Evolutionary conservation across 2,888 invertebrate genomes (phyloP).

Genomic region (Sphinx pinastri): DNA sequence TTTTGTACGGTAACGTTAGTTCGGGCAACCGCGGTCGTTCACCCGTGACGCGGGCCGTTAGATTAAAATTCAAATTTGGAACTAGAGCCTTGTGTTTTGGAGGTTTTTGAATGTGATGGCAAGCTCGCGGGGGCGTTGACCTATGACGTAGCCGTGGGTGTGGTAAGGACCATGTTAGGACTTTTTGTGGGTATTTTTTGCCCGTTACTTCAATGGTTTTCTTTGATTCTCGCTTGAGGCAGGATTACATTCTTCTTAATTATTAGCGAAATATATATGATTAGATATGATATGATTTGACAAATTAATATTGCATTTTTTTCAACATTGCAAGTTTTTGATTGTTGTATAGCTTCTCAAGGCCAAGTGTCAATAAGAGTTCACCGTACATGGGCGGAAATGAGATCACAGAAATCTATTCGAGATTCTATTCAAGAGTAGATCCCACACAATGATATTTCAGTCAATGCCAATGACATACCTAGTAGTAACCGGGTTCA

Average conservation of each 20-base stretch:
- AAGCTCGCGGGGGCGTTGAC: slow-evolving; percentile 37
- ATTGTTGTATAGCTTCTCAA: too few relatives aligned
- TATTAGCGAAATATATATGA: too few relatives aligned
- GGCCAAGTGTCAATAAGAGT: background rate
- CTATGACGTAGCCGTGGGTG: slow-evolving; percentile 57
- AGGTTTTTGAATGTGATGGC: slow-evolving; percentile 41
- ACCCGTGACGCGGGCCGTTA: slow-evolving; percentile 71
- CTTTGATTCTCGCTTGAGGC: background rate
- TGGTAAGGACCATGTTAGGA: slow-evolving; percentile 35
- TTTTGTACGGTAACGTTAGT: slow-evolving; percentile 55
- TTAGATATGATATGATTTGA: too few relatives aligned
- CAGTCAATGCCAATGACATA: slow-evolving; percentile 4
- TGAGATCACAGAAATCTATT: background rate
- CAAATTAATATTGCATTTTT: too few relatives aligned
- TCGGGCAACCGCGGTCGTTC: slow-evolving; percentile 71
- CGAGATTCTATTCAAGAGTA: background rate
- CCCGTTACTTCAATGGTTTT: background rate
- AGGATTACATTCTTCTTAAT: background rate
- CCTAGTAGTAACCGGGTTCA: background rate
- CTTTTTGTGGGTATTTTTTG: slow-evolving; percentile 35
- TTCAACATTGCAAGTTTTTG: too few relatives aligned
- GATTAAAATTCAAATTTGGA: slow-evolving; percentile 78
- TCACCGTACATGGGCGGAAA: background rate
- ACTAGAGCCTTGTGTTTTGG: slow-evolving; percentile 57
- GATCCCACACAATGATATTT: background rate